Conservation (phyloP, 2,888 invertebrate species). For the Eupithecia abbreviata region DNA sequence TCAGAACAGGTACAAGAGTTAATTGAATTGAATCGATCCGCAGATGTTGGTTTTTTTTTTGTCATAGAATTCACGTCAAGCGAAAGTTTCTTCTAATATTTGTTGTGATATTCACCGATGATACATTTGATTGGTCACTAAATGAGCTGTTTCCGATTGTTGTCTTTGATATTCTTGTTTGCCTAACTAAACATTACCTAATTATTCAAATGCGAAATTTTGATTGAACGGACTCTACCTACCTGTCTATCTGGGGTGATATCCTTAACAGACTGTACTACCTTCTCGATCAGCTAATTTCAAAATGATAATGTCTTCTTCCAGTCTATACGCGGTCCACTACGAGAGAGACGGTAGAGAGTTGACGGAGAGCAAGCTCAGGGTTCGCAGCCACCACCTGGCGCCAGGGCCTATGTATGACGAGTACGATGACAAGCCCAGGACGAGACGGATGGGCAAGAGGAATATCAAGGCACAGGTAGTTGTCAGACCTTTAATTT, state of each 20-base stretch:
- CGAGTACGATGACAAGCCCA: conserved; percentile 76
- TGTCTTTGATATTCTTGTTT: no score
- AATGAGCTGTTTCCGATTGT: no score
- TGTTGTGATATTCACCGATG: no score
- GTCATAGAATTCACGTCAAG: no score
- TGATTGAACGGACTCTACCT: not conserved
- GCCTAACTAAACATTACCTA: not conserved
- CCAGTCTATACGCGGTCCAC: conserved; percentile 86
- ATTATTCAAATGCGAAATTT: not conserved
- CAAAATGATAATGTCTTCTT: not conserved
- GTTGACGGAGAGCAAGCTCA: conserved; percentile 84
- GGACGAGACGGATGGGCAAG: conserved; percentile 90
- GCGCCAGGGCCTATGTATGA: conserved; percentile 78
- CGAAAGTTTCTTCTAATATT: no score
- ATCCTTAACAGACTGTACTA: not conserved
- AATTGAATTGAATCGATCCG: no score
- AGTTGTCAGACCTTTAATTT: not conserved
- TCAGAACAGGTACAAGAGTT: no score
- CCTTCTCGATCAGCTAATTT: not conserved
- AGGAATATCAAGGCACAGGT: conserved; percentile 96
- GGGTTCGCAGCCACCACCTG: conserved; percentile 80
- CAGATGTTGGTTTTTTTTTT: no score
- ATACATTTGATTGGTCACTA: no score
- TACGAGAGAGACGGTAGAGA: conserved; percentile 87
- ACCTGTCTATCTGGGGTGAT: not conserved